Percentiles rank a stretch among this genome's conserved stretches.
These are phyloP conservation scores for Fragum whitleyi DNA, from an alignment of 2,888 invertebrate species.

Conservation along the genomic window DNA sequence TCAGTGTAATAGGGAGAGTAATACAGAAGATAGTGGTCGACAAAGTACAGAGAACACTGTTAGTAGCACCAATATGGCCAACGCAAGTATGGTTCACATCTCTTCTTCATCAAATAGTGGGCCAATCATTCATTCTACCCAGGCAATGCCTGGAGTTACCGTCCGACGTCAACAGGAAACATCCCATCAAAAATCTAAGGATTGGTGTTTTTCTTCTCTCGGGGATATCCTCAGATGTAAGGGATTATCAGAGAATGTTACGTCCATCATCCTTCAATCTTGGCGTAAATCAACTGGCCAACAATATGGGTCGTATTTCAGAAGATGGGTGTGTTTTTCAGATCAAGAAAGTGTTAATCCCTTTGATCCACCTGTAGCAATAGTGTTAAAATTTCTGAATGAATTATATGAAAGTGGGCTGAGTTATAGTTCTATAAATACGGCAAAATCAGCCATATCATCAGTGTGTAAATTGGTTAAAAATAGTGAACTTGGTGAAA, in stretches of 20 bases:
- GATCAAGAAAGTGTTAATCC: too few species aligned
- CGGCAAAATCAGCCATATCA: neutral
- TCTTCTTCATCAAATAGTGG: neutral
- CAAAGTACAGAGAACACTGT: neutral
- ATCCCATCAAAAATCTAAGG: neutral
- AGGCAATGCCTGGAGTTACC: neutral
- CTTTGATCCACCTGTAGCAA: neutral
- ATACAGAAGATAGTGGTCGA: slow-evolving; percentile 1
- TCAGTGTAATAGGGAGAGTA: neutral
- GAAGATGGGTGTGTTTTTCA: too few species aligned
- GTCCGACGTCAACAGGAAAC: neutral
- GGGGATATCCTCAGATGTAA: slow-evolving; percentile 4
- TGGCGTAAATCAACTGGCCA: neutral
- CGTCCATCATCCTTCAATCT: neutral
- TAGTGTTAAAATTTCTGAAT: neutral
- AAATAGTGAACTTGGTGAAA: neutral
- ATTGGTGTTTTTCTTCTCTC: neutral
- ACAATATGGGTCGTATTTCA: too few species aligned
- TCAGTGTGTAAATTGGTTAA: neutral
- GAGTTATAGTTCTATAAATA: too few species aligned
- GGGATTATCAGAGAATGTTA: neutral
- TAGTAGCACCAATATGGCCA: slow-evolving; percentile 14
- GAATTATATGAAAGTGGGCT: neutral
- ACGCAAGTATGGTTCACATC: slow-evolving; percentile 18
- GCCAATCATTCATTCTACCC: slow-evolving; percentile 8